Evolutionary conservation across 1,140 invertebrate species (phyloP).

Genomic region (Tigriopus japonicus): DNA sequence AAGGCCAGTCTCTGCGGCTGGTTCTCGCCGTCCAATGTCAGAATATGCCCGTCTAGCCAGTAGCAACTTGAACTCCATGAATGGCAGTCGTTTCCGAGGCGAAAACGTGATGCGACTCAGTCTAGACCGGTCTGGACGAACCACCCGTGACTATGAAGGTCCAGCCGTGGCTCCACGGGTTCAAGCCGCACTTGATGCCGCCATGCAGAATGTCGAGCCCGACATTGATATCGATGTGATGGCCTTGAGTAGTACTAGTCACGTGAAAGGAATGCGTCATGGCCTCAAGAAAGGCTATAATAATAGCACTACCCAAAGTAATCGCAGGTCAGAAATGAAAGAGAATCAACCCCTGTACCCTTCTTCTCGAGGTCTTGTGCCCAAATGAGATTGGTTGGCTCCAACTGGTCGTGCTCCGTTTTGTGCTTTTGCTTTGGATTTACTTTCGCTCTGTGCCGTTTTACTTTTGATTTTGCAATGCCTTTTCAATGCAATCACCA

Average conservation of each 20-base stretch:
- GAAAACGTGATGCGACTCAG: slow-evolving; percentile 68
- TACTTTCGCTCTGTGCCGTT: too few species aligned
- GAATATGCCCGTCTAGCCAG: slow-evolving; percentile 38
- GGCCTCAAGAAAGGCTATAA: slow-evolving; percentile 23
- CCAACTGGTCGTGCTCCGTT: neutral
- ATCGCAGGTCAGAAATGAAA: neutral
- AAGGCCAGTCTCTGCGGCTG: slow-evolving; percentile 41
- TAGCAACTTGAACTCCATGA: neutral
- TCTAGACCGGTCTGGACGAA: slow-evolving; percentile 51
- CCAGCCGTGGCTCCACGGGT: slow-evolving; percentile 47
- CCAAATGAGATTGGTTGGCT: slow-evolving; percentile 28
- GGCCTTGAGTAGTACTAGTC: slow-evolving; percentile 8
- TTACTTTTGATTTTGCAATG: too few species aligned
- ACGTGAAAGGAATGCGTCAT: slow-evolving; percentile 20
- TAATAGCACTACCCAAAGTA: slow-evolving; percentile 18
- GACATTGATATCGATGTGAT: slow-evolving; percentile 46
- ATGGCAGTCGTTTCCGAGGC: slow-evolving; percentile 33
- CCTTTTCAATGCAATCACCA: too few species aligned
- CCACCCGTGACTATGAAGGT: slow-evolving; percentile 54
- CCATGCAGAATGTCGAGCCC: slow-evolving; percentile 42
- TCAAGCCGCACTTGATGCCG: slow-evolving; percentile 49
- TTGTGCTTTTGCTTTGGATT: too few species aligned
- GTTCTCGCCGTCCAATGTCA: slow-evolving; percentile 44
- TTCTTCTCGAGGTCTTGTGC: slow-evolving; percentile 36
- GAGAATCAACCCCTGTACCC: slow-evolving; percentile 26